Evolutionary conservation across 1,140 invertebrate genomes (phyloP), one percentile per base, ranked within the genome.

Genomic region (Tetramorium alpestre): DNA sequence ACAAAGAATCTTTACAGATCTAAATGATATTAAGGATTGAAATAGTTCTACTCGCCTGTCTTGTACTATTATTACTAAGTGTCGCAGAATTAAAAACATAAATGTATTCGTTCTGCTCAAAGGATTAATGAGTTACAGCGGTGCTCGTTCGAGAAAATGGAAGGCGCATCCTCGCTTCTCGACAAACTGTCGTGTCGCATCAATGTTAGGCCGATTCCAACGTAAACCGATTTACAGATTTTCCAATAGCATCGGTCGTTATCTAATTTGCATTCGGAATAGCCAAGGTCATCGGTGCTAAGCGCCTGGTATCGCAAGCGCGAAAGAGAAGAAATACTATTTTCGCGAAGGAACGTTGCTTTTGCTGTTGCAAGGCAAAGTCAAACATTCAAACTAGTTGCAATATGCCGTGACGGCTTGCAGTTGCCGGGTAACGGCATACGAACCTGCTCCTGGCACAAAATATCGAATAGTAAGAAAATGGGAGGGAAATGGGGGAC

Each of bases 401-500:
- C 91, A 80, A 87, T 87, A 88, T 90, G 89, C 88, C 92, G 91
- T 92, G 91, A 86, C 89, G 89, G 75, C 60, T 64, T 49, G 87
- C 87, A 87, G 90, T 94, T 91, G 87, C 85, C 76, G 85, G 64
- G 49, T 72, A 89, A 90, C 87, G 85, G 76, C 64, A 65, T 60
- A 86, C 80, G 92, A 93, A 94, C 94, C 93, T 94, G 94, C 91
- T 90, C 91, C 72, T 81, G 91, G 90, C 73, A 91, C 93, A 92
- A 93, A 94, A 94, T 94, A 94, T 84, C 49, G 88, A 90, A 92
- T 93, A 92, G 93, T 92, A 90, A 91, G 81, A 92, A 93, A 93
- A 92, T 85, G 77, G 49, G 18, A 69, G 44, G 28, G 51, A 6
- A 22, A 33, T 1, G 58, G 11, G 38, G 2, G 6, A 54, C 18